Conservation (phyloP, 2,888 invertebrate species). For the Tolmerus cingulatus region DNA sequence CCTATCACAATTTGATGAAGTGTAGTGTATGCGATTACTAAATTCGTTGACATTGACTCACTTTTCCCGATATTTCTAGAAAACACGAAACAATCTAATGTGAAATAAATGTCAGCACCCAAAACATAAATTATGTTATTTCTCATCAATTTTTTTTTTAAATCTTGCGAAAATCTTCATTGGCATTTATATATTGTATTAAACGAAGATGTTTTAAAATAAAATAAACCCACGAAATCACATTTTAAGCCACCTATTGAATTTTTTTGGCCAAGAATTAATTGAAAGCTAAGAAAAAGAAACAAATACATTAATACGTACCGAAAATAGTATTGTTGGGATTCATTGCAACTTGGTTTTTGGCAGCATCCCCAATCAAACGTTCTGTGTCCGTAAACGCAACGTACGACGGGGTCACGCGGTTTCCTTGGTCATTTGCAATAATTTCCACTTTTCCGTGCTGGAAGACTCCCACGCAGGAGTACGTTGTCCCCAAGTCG, state of each 20-base stretch:
- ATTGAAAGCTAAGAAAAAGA: background rate
- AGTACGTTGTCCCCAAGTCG: constrained; percentile 87
- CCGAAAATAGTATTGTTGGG: constrained; percentile 81
- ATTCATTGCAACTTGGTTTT: constrained; percentile 88
- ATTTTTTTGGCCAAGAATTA: background rate
- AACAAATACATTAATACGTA: background rate
- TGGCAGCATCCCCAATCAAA: constrained; percentile 84
- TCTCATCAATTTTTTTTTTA: background rate
- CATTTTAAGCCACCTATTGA: background rate
- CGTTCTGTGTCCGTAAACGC: constrained; percentile 87
- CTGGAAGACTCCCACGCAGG: constrained; percentile 84
- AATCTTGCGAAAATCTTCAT: background rate
- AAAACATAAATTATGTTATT: no score
- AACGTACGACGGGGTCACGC: constrained; percentile 80
- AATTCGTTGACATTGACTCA: no score
- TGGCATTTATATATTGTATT: background rate
- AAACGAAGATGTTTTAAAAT: background rate
- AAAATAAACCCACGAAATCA: background rate
- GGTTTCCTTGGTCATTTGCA: constrained; percentile 83
- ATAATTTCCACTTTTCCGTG: constrained; percentile 85
- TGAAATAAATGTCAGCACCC: no score
- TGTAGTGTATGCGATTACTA: no score
- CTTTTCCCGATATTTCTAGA: no score
- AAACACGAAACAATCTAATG: no score
- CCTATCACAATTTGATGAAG: no score